Base-by-base conservation (phyloP, 2,113 vertebrate species). In the Trichechus manatus region DNA sequence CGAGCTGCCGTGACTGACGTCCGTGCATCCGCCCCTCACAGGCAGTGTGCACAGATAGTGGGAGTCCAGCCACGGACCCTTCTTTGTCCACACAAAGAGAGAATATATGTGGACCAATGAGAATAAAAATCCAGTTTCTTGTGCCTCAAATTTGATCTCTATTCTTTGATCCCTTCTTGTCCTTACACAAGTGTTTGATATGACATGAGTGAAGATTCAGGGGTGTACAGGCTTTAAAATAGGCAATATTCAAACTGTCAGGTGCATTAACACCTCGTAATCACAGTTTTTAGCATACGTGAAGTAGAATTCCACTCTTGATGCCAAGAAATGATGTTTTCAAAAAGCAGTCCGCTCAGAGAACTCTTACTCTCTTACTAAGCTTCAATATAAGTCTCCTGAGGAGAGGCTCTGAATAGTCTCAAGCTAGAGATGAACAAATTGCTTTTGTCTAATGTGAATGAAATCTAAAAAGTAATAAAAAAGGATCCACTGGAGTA, bases 261-360 rank as follows among this genome's bases (percentile, higher is more conserved):
- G 42, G 23, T 56, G 31, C 22, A 20, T 64, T 70, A 87, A 79
- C 59, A 80, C 68, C 22, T 83, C 29, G 31, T 63, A 56, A 53
- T 87, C 50, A 81, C 27, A 93, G 50, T 9, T 83, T 82, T 92
- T 42, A 53, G 68, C 72, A 33, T 42, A 72, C 36, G 56, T 39
- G 74, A 93, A 94, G 90, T 25, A 27, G 59, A 94, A 85, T 59
- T 89, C 56, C 36, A 72, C 9, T 59, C 17, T 72, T 29, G 68
- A 5, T 39, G 83, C 79, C 77, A 70, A 15, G 5, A 93, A 61
- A 17, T 23, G 42, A 82, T 42, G 1, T 10, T 93, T 91, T 84
- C 87, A 29, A 87, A 86, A 80, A 11, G 36, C 7, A 36, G 10
- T 23, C 8, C 44, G 42, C 80, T 89, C 25, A 44, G 36, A 31